Conservation (phyloP, 1,140 invertebrate genomes). For the Drosophila ambigua region DNA sequence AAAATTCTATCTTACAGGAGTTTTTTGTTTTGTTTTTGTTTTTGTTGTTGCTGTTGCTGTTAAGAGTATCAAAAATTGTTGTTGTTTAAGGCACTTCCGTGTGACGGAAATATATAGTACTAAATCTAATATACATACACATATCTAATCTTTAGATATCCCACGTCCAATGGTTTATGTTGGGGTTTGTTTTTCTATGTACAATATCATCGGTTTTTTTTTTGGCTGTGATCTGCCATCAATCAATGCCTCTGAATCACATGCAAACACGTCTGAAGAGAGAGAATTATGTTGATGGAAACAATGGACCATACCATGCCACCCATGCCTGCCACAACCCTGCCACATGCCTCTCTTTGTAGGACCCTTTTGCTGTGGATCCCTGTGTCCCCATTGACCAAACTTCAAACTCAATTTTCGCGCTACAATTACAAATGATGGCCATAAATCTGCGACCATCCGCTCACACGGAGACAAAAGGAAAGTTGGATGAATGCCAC, state of each 20-base stretch:
- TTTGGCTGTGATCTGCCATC: slow-evolving; percentile 39
- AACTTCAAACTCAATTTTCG: slow-evolving; percentile 82
- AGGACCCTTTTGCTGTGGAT: neutral
- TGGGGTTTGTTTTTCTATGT: slow-evolving; percentile 29
- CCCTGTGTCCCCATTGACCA: slow-evolving; percentile 22
- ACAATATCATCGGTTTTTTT: slow-evolving; percentile 22
- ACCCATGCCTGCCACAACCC: slow-evolving; percentile 16
- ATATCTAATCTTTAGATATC: slow-evolving; percentile 39
- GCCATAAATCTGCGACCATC: slow-evolving; percentile 64
- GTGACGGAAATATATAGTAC: slow-evolving; percentile 83
- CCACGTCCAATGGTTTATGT: slow-evolving; percentile 32
- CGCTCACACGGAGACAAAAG: slow-evolving; percentile 65
- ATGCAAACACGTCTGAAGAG: slow-evolving; percentile 70
- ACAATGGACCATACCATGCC: slow-evolving; percentile 50
- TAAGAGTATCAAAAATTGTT: slow-evolving; percentile 61
- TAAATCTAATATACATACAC: slow-evolving; percentile 57
- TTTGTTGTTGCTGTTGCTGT: slow-evolving; percentile 1
- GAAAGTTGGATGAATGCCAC: slow-evolving; percentile 58
- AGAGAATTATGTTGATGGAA: slow-evolving; percentile 79
- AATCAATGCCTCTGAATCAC: slow-evolving; percentile 72
- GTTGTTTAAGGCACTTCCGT: slow-evolving; percentile 83
- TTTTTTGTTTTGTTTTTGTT: slow-evolving; percentile 11
- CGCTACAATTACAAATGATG: slow-evolving; percentile 80
- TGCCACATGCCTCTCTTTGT: neutral
- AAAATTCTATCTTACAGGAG: slow-evolving; percentile 51